Evolutionary conservation across 2,113 vertebrate species (phyloP), one percentile per base, ranked within the genome.

Genomic region (Lophius piscatorius): DNA sequence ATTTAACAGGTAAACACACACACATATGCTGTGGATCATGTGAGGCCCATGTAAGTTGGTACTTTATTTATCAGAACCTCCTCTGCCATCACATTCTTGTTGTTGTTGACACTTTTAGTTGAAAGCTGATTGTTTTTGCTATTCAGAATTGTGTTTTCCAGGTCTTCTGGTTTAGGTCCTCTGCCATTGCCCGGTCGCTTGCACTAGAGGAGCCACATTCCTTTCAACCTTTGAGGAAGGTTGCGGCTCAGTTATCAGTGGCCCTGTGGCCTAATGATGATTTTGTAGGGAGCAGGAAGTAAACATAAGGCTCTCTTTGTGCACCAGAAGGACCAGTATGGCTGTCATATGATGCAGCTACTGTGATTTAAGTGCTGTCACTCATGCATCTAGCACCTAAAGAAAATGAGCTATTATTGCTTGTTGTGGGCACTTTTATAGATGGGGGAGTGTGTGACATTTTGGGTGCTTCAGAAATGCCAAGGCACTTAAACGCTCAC

Each of bases 141-240:
- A n/a, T 24, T 29, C 1, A 23, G 10, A 18, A 22, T 17, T 8
- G 21, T 1, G 8, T 2, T 47, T 41, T 36, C 5, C 31, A 6
- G 16, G 10, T 23, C 4, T 48, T 38, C 23, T 9, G 23, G 17
- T 9, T 5, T 6, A 7, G 52, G 56, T 4, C 31, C 21, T 0
- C 23, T 29, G 21, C 42, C 9, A 6, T 24, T 29, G 6, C 33
- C 12, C 16, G 9, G 17, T 31, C 36, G 12, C 41, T n/a, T 35
- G 22, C 22, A 48, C 57, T 41, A 33, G 64, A 67, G 42, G 34
- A 78, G 60, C 34, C 17, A 20, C 67, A 56, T 69, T 71, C 36
- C 58, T 61, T 20, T 23, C 34, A 29, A 26, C n/a, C 9, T 50
- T 66, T 28, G n/a, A 39, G 42, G 11, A 50, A 59, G n/a, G 16